Evolutionary conservation across 2,113 vertebrate species (phyloP), one percentile per base, ranked within the genome.

Genomic region (Xiphophorus maculatus): DNA sequence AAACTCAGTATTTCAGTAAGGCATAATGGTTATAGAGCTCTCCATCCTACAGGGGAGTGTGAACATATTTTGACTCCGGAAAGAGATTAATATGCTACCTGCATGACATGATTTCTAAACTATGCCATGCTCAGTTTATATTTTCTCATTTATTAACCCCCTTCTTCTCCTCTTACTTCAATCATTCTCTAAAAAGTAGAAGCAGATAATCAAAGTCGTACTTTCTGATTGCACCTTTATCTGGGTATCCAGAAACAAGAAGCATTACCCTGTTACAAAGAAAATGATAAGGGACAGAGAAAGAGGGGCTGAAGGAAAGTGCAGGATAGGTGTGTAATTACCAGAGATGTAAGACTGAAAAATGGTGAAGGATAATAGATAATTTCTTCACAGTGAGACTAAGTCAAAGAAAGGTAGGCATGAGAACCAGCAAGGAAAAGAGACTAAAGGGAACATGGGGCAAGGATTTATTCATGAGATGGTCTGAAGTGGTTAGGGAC

Each of bases 381-480:
- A 75, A 79, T 61, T 81, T 72, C 37, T 14, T 77, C 77, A 87
- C 8, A 81, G 85, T 48, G 63, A 64, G 61, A 83, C 88, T 84
- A 81, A 80, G 62, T 80, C 73, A 76, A 15, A 70, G 73, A 12
- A 69, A 83, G 69, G 62, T 81, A 72, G 69, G 66, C 85, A 33
- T n/a, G 66, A 51, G 61, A 25, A n/a, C 5, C 9, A 79, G 42
- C 37, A 40, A 15, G 71, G 73, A 73, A 19, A 11, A 9, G 72
- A 14, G 30, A 68, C 69, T 35, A 19, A 72, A 73, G 65, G 77
- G 30, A 61, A n/a, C 2, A 32, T 63, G 71, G 11, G 72, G 70
- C 60, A 69, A 40, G 78, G 76, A 88, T 92, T 82, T 88, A 87
- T 90, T 90, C 74, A 90, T 81, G 85, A 70, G 77, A 27, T n/a